Evolutionary conservation across 1,140 invertebrate species (phyloP).

Genomic region (Spodoptera frugiperda): DNA sequence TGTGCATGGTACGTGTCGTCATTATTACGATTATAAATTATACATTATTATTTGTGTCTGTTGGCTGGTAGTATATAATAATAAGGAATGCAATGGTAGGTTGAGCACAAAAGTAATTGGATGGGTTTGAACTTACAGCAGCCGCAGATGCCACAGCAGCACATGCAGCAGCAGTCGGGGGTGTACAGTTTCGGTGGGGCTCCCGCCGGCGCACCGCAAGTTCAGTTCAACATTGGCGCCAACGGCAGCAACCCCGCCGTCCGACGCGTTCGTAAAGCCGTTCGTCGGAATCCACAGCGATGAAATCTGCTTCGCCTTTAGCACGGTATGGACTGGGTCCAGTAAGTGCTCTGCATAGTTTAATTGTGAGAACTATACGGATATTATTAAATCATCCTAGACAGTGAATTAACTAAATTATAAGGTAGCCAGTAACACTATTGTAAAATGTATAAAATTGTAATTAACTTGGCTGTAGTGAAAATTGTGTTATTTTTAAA

Average conservation of each 20-base stretch:
- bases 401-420: slow-evolving; percentile 20
- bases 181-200: slow-evolving; percentile 68
- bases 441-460: slow-evolving; percentile 9
- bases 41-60: no score
- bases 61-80: no score
- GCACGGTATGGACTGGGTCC: slow-evolving; percentile 18
- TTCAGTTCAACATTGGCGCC: slow-evolving; percentile 71
- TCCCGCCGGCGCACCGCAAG: slow-evolving; percentile 47
- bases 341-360: slow-evolving; percentile 42
- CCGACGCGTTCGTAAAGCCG: slow-evolving; percentile 65
- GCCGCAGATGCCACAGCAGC: slow-evolving; percentile 44
- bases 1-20: no score
- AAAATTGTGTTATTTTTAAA: neutral
- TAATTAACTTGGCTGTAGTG: neutral
- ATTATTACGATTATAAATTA: no score
- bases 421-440: slow-evolving; percentile 12
- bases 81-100: neutral
- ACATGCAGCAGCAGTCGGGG: slow-evolving; percentile 50
- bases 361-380: slow-evolving; percentile 20
- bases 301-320: slow-evolving; percentile 52
- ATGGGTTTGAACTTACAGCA: neutral
- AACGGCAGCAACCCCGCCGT: slow-evolving; percentile 55
- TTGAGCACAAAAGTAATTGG: no score
- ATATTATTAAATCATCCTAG: neutral
- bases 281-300: slow-evolving; percentile 67